Evolutionary conservation across 2,888 invertebrate genomes (phyloP), one percentile per base, ranked within the genome.

Genomic region (Lordiphosa andalusiaca): DNA sequence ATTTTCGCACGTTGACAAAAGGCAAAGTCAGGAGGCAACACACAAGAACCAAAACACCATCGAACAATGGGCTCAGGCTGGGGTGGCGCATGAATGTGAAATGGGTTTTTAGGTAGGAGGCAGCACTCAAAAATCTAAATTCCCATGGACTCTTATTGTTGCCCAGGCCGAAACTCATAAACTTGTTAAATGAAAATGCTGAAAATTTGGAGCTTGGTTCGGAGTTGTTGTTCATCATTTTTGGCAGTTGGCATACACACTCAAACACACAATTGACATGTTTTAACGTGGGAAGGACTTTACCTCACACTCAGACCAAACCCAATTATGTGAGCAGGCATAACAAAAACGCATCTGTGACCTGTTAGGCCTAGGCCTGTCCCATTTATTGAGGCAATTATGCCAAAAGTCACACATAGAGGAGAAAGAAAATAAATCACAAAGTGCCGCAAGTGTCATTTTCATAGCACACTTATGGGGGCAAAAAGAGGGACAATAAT

Each of bases 101-200:
- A 54, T 59, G 37, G 30, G 42, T 19, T 42, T 61, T 36, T 39
- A 35, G 19, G 33, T 50, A 10, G n/a, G 30, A 13, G 39, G 53
- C 44, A 41, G 53, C 56, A 71, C 69, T 69, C 53, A 63, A 60
- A 63, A 65, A 55, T 62, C 54, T 38, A 53, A 71, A 76, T 64
- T 67, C 71, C 63, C 35, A 63, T 40, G 56, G 56, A 40, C 44
- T 54, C 33, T 50, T 52, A 55, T 69, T 63, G 64, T 52, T 53
- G 37, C n/a, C 40, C 44, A 46, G 49, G 50, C 50, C 52, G 42
- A 57, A 62, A 49, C 73, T 72, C 81, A 76, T 74, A 77, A 74
- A 59, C 77, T 74, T 67, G 81, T 72, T 76, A 81, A 67, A 70
- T 62, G 57, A 61, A 71, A 76, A 73, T 69, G 67, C 63, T 55